These are phyloP conservation scores for Brachyistius frenatus DNA, from an alignment of 2,113 vertebrate genomes.

Conservation along the genomic window DNA sequence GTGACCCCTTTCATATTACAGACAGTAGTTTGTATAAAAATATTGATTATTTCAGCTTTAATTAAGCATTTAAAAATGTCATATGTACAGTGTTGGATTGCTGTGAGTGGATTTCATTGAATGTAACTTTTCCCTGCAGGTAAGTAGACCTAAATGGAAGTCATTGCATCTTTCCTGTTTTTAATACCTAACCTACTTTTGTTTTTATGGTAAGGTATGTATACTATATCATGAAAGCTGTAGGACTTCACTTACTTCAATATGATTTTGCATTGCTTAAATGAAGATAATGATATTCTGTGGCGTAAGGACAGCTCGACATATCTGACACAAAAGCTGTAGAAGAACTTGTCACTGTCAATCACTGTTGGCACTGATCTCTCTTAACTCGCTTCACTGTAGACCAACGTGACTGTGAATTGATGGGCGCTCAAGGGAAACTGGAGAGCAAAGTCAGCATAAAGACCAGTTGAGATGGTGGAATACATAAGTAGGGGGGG, in stretches of 20 bases:
- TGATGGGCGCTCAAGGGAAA: constrained; percentile 51
- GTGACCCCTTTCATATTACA: too few species aligned
- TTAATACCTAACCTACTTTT: too few species aligned
- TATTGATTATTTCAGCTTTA: too few species aligned
- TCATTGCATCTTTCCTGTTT: too few species aligned
- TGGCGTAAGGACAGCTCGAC: constrained; percentile 41
- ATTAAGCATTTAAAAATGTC: too few species aligned
- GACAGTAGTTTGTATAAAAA: too few species aligned
- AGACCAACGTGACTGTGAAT: constrained; percentile 53
- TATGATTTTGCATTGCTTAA: constrained; percentile 11
- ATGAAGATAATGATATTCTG: constrained; percentile 41
- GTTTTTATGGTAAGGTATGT: background rate
- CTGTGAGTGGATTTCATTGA: too few species aligned
- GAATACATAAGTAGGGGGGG: constrained; percentile 33
- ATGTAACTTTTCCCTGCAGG: too few species aligned
- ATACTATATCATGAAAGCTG: constrained; percentile 16
- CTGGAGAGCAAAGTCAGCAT: constrained; percentile 54
- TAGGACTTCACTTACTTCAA: background rate
- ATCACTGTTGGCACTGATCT: constrained; percentile 67
- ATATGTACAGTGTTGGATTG: too few species aligned
- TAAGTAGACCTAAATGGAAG: too few species aligned
- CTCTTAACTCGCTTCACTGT: constrained; percentile 50
- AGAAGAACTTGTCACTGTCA: constrained; percentile 56
- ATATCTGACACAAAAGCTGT: constrained; percentile 40
- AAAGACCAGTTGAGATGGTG: constrained; percentile 35